Percentiles rank a stretch among this genome's conserved stretches.
Conservation (phyloP, 2,113 vertebrate genomes). For the Daphoenositta chrysoptera region DNA sequence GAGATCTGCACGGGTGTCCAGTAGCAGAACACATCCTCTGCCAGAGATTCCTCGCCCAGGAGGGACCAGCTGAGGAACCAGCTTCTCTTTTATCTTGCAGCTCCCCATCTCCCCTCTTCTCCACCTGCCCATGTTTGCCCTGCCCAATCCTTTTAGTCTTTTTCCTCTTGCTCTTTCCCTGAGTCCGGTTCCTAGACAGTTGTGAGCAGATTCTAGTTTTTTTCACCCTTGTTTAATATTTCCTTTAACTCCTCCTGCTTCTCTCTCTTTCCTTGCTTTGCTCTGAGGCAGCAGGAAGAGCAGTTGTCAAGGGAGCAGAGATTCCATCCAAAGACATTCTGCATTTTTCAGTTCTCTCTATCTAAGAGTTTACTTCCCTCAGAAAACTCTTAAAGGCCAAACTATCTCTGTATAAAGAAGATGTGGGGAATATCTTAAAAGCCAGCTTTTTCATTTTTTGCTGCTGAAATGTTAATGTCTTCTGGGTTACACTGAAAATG, state of each 20-base stretch:
- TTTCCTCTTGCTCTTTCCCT: background rate
- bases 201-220: background rate
- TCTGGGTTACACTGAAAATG: background rate
- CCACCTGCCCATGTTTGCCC: background rate
- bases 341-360: background rate
- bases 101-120: background rate
- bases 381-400: background rate
- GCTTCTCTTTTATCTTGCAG: background rate
- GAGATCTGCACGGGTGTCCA: background rate
- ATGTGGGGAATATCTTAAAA: background rate
- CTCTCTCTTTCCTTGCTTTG: background rate
- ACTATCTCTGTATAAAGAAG: background rate
- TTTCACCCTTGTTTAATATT: background rate
- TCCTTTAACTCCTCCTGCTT: background rate
- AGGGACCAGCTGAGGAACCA: background rate
- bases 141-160: background rate
- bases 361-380: background rate
- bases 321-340: background rate
- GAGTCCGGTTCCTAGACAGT: background rate
- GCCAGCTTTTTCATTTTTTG: background rate
- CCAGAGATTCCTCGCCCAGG: accelerated
- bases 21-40: background rate
- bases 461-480: constrained; percentile 16
- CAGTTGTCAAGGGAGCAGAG: background rate
- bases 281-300: background rate